Percentiles rank a stretch among this genome's conserved stretches.
Evolutionary conservation across 2,888 invertebrate species (phyloP).

Genomic region (Troides aeacus): DNA sequence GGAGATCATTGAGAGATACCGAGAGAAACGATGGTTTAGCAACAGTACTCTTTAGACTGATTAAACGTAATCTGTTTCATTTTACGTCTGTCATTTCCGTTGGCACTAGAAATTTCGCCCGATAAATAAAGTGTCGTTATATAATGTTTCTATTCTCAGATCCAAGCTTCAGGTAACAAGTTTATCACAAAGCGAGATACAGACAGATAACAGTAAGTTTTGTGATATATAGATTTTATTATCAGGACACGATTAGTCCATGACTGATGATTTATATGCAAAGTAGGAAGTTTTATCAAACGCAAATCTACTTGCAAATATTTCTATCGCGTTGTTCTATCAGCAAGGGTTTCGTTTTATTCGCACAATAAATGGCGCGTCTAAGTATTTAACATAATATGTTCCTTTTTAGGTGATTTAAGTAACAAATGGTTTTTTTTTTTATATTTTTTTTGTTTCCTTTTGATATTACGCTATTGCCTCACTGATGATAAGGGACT

Average conservation of each 20-base stretch:
- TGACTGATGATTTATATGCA: slow-evolving; percentile 36
- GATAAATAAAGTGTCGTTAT: neutral
- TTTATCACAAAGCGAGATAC: slow-evolving; percentile 3
- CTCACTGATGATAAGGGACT: too few species aligned
- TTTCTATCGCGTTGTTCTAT: slow-evolving; percentile 40
- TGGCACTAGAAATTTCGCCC: neutral
- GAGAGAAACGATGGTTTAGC: neutral
- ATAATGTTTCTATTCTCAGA: slow-evolving; percentile 9
- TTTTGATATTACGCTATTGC: too few species aligned
- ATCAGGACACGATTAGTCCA: slow-evolving; percentile 40
- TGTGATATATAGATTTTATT: slow-evolving; percentile 35
- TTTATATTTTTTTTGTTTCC: too few species aligned
- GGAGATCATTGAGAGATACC: too few species aligned
- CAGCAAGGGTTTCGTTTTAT: slow-evolving; percentile 26
- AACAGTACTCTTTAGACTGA: neutral
- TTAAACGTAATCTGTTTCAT: neutral
- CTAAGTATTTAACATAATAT: neutral
- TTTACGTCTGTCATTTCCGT: neutral
- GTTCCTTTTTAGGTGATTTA: neutral
- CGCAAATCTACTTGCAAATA: slow-evolving; percentile 40
- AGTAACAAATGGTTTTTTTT: too few species aligned
- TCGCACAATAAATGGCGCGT: slow-evolving; percentile 5
- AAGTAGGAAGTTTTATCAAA: slow-evolving; percentile 45
- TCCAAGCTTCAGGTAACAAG: neutral
- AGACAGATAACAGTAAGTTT: slow-evolving; percentile 36